Conservation (phyloP, 2,888 invertebrate genomes). For the Slavum lentiscoides region DNA sequence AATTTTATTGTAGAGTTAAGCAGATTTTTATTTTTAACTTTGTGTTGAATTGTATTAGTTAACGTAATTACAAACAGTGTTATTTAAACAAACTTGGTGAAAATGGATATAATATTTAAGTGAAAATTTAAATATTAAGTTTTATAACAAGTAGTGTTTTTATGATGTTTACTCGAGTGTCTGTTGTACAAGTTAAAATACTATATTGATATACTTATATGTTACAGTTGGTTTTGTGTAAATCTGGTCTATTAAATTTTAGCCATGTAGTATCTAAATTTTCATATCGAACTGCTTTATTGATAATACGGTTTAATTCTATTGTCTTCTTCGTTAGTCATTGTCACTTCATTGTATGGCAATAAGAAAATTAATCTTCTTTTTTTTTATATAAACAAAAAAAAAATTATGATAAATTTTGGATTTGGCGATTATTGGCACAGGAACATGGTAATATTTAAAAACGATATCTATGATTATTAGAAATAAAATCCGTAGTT, state of each 20-base stretch:
- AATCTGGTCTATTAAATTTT: neutral
- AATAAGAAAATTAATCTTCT: no score
- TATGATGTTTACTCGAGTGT: neutral
- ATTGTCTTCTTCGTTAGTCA: conserved; percentile 16
- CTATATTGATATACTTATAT: conserved; percentile 14
- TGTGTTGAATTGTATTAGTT: no score
- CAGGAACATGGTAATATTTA: no score
- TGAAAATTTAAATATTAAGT: neutral
- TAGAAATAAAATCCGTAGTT: no score
- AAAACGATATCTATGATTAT: no score
- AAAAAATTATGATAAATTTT: no score
- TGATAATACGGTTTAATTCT: conserved; percentile 38
- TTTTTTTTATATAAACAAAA: no score
- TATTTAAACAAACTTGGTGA: neutral
- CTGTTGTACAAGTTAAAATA: neutral
- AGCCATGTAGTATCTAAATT: conserved; percentile 26
- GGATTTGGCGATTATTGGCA: no score
- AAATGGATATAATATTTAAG: no score
- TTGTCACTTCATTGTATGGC: conserved; percentile 16
- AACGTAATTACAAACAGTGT: neutral
- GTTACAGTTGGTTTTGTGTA: conserved; percentile 20
- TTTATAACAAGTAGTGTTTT: neutral
- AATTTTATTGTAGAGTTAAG: no score
- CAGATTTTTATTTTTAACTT: no score
- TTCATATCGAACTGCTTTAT: neutral